Evolutionary conservation across 2,113 vertebrate species (phyloP), one percentile per base, ranked within the genome.

Genomic region (Hippopotamus amphibius): DNA sequence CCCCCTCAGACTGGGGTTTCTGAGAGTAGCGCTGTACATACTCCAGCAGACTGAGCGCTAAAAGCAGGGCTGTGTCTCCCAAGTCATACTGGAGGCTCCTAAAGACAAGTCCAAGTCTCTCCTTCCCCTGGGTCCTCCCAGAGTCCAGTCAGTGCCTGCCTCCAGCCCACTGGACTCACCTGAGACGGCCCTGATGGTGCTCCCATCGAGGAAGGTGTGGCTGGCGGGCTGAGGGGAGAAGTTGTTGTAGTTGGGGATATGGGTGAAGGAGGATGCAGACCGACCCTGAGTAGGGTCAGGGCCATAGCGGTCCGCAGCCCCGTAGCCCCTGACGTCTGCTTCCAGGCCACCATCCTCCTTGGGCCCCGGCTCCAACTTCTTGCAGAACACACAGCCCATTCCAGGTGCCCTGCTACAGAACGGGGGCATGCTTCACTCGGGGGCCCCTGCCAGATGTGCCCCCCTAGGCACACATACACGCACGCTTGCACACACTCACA

Each of bases 361-460:
- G 95, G 90, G 4, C 46, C 19, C 96, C 0, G 95, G 95, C 93
- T 98, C 99, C 96, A 97, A 98, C 98, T 99, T 99, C 98, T 99
- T 99, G 98, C 99, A 99, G 98, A 99, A 99, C 97, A 98, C 98
- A 98, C 99, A 99, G 99, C 99, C 99, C 99, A 99, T 99, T 55
- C 96, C 97, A 97, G 95, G 98, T 55, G 17, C 83, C 79, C 96
- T 97, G 91, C 57, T 88, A 59, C 9, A 74, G 84, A 97, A 96
- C 0, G 21, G 48, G 37, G 43, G n/a, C 21, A 55, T 24, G 53
- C 37, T 72, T 98, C 37, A 95, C 12, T 82, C 19, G 3, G 61
- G 69, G 76, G 48, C 16, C 77, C n/a, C 48, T 46, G 33, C 30
- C 81, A 71, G 50, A 16, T 6, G 15, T 2, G 12, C n/a, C 30